These are phyloP conservation scores for Colius striatus DNA, from an alignment of 2,113 vertebrate species.

Conservation along the genomic window DNA sequence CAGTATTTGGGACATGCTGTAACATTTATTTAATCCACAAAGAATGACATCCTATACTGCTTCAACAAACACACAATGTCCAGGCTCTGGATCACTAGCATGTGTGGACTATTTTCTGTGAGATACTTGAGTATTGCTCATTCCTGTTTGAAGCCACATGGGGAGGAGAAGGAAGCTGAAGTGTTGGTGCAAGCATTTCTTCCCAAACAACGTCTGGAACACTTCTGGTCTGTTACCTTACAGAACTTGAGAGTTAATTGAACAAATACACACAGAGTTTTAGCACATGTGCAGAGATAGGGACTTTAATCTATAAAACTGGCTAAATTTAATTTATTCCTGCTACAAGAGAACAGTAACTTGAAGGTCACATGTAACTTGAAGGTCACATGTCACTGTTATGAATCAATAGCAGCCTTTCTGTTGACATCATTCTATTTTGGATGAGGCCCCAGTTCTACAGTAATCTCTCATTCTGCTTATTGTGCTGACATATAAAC, in stretches of 20 bases:
- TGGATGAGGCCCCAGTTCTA: neutral
- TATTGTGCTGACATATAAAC: neutral
- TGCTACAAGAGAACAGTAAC: neutral
- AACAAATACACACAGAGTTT: neutral
- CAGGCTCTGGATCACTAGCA: neutral
- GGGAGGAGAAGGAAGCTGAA: neutral
- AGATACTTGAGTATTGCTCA: neutral
- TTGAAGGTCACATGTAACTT: neutral
- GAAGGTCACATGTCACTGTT: neutral
- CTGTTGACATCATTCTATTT: neutral
- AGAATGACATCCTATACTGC: neutral
- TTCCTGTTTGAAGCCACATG: neutral
- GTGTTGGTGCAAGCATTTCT: neutral
- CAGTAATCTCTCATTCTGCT: neutral
- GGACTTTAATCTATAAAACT: neutral
- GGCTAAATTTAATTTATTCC: neutral
- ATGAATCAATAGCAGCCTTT: neutral
- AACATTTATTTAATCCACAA: neutral
- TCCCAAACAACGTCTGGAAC: neutral
- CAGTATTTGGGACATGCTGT: accelerated
- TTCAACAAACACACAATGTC: accelerated
- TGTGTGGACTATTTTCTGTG: neutral
- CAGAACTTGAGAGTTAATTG: neutral
- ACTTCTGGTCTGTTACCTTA: neutral
- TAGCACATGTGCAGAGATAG: neutral